Evolutionary conservation across 2,797 vertebrate genomes (phyloP), one percentile per base, ranked within the genome.

Genomic region (Phaenicophaeus curvirostris): DNA sequence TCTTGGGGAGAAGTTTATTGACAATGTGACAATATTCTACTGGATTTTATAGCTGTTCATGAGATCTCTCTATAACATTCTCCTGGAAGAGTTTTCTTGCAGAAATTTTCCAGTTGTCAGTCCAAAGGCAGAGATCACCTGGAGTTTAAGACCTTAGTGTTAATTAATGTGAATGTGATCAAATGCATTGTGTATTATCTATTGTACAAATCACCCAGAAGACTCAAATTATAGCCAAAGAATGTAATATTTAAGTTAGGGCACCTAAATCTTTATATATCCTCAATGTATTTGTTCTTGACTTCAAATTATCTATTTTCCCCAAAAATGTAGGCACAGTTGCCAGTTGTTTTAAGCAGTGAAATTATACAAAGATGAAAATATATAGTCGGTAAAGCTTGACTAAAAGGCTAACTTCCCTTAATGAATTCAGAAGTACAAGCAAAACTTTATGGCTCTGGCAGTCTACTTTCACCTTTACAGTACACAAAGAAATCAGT

Each of bases 241-340:
- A 53, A 71, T 20, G 23, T 10, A 39, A 33, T 35, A 42, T 57
- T 84, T 76, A 39, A 14, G 59, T 80, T 37, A 61, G 20, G 18
- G 8, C 41, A 46, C 57, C 2, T 78, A 55, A 63, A 57, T 57
- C 7, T 62, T 46, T 53, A 19, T 42, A 5, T 35, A 21, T 21
- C 27, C 85, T 80, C 30, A 66, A 8, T 17, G 51, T 62, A 44
- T 54, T 21, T 37, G 15, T 30, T 75, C 33, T 85, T 76, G 5
- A 57, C 17, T 80, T 87, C 3, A 1, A 79, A 68, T 41, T 55
- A 71, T 15, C 4, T 48, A 48, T 75, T 96, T 59, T 7, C 17
- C 8, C 1, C 0, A 4, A 46, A 91, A 65, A 54, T 7, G 6
- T 9, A 42, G 33, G 50, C 3, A 42, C 2, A 14, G 4, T 20